Evolutionary conservation across 2,797 vertebrate genomes (phyloP).

Genomic region (Streptopelia turtur): DNA sequence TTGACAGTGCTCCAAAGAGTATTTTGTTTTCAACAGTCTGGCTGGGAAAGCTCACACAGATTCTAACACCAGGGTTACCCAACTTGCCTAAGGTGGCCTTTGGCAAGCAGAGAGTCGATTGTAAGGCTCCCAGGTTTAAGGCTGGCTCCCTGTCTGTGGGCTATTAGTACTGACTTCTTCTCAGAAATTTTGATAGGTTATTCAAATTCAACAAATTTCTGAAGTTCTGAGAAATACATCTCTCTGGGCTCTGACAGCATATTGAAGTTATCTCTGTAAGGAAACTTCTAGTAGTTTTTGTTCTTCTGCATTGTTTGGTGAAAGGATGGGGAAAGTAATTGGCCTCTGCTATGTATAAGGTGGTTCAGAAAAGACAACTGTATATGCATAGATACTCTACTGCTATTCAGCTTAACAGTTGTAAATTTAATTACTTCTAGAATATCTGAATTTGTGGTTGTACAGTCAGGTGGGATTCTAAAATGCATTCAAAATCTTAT

Average conservation of each 20-base stretch:
- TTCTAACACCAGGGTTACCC: neutral
- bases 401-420: neutral
- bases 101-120: neutral
- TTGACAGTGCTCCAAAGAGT: neutral
- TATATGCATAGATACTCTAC: neutral
- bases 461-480: neutral
- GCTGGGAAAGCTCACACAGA: accelerated
- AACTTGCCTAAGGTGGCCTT: neutral
- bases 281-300: neutral
- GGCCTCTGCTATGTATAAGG: neutral
- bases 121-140: neutral
- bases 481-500: neutral
- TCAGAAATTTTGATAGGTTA: neutral
- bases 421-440: neutral
- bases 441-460: neutral
- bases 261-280: neutral
- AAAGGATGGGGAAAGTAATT: neutral
- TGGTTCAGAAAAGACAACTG: neutral
- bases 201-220: neutral
- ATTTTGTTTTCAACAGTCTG: neutral
- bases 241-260: neutral
- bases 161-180: neutral
- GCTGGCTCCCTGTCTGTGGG: neutral
- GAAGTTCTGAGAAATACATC: neutral
- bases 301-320: neutral